Percentiles rank a stretch among this genome's conserved stretches.
Evolutionary conservation across 2,797 vertebrate genomes (phyloP).

Genomic region (Austrolebias charrua): DNA sequence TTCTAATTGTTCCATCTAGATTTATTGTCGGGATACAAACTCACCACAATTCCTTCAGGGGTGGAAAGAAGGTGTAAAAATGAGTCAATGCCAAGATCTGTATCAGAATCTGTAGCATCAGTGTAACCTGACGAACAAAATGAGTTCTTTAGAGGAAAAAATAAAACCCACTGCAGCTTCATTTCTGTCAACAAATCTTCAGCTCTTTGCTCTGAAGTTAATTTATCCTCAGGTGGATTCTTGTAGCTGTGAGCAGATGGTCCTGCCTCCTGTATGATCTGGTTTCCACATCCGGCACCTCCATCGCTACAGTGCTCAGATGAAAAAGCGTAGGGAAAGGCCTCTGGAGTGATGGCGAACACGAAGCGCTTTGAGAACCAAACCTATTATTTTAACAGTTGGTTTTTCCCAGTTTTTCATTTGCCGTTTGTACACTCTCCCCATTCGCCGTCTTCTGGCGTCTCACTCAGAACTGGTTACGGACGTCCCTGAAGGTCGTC

Average conservation of each 20-base stretch:
- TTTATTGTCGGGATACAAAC: no score
- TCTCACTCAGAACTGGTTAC: constrained; percentile 40
- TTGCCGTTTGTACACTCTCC: constrained; percentile 26
- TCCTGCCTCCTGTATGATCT: constrained; percentile 24
- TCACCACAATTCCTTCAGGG: no score
- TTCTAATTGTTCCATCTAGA: no score
- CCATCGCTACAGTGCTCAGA: background rate
- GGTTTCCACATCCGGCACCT: constrained; percentile 27
- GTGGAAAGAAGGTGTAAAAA: background rate
- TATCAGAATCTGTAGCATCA: constrained; percentile 9
- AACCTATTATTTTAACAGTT: constrained; percentile 31
- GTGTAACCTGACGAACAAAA: constrained; percentile 3
- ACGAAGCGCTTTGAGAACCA: constrained; percentile 33
- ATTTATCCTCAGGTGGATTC: constrained; percentile 36
- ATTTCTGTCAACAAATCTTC: constrained; percentile 11
- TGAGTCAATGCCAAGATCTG: background rate
- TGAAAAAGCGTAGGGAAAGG: constrained; percentile 7
- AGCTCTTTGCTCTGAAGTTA: constrained; percentile 13
- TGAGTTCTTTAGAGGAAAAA: background rate
- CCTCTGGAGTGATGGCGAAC: background rate
- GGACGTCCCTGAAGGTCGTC: constrained; percentile 41
- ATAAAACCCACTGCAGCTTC: constrained; percentile 10
- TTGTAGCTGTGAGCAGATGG: constrained; percentile 17
- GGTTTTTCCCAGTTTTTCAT: constrained; percentile 18
- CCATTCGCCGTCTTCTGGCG: constrained; percentile 26